These are phyloP conservation scores for Pollimyrus isidori DNA, from an alignment of 2,113 vertebrate genomes.

Conservation along the genomic window DNA sequence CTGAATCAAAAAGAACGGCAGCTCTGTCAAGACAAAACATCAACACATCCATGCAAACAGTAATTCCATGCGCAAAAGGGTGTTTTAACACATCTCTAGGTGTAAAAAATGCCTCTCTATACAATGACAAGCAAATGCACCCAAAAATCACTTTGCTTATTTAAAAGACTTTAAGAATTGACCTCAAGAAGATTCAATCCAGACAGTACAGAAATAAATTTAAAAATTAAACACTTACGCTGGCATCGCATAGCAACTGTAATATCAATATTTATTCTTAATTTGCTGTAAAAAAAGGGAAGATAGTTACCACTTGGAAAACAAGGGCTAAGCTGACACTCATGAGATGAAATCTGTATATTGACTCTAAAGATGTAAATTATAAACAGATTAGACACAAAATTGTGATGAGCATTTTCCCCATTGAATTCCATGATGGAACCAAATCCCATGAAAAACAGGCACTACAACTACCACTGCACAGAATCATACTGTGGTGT, in stretches of 20 bases:
- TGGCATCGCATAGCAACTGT: slow-evolving; percentile 98
- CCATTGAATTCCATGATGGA: neutral
- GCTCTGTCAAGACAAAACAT: neutral
- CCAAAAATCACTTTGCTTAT: neutral
- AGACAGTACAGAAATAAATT: neutral
- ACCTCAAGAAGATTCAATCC: neutral
- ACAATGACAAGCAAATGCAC: neutral
- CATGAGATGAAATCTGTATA: neutral
- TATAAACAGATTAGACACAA: neutral
- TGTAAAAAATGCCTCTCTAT: neutral
- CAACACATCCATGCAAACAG: neutral
- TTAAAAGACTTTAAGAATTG: neutral
- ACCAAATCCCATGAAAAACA: neutral
- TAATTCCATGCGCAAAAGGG: neutral
- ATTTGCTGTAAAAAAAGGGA: slow-evolving; percentile 66
- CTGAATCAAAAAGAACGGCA: slow-evolving; percentile 48
- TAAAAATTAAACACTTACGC: slow-evolving; percentile 69
- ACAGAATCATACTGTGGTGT: neutral
- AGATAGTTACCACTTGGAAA: neutral
- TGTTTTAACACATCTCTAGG: neutral
- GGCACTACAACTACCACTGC: neutral
- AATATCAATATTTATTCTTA: slow-evolving; percentile 93
- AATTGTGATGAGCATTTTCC: neutral
- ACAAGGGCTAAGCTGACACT: neutral
- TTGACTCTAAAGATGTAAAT: neutral